These are phyloP conservation scores for Hyles vespertilio DNA, from an alignment of 1,140 invertebrate species.

Conservation along the genomic window DNA sequence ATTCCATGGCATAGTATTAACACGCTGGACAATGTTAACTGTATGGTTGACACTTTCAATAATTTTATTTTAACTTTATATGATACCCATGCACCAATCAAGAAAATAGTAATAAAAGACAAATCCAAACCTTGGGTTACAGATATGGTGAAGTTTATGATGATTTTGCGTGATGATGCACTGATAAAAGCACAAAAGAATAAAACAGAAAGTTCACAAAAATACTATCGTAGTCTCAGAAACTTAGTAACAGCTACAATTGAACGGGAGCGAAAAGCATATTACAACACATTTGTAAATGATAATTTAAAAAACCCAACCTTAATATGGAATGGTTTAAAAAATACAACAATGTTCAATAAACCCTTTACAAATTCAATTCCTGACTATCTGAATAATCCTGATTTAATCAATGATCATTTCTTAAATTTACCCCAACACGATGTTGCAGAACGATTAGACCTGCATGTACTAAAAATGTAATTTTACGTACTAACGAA, in stretches of 20 bases:
- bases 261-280: conserved; percentile 16
- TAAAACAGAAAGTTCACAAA: conserved; percentile 2
- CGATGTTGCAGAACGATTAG: no score
- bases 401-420: conserved; percentile 3
- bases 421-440: no score
- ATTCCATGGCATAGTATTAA: conserved; percentile 1
- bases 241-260: conserved; percentile 12
- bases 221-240: conserved; percentile 14
- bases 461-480: no score
- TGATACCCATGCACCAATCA: conserved; percentile 9
- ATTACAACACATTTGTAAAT: conserved; percentile 14
- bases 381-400: conserved; percentile 10
- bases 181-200: conserved; percentile 6
- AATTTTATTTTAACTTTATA: conserved; percentile 3
- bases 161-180: conserved; percentile 6
- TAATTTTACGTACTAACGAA: no score
- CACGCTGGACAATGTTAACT: background rate
- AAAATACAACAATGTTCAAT: conserved; percentile 5
- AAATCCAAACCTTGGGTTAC: conserved; percentile 11
- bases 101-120: conserved; percentile 1
- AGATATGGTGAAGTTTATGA: conserved; percentile 11
- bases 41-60: conserved; percentile 3
- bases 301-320: conserved; percentile 11
- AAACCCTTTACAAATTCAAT: conserved; percentile 1
- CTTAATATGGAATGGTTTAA: conserved; percentile 12